Conservation (phyloP, 1,140 invertebrate genomes). For the Acromyrmex heyeri region DNA sequence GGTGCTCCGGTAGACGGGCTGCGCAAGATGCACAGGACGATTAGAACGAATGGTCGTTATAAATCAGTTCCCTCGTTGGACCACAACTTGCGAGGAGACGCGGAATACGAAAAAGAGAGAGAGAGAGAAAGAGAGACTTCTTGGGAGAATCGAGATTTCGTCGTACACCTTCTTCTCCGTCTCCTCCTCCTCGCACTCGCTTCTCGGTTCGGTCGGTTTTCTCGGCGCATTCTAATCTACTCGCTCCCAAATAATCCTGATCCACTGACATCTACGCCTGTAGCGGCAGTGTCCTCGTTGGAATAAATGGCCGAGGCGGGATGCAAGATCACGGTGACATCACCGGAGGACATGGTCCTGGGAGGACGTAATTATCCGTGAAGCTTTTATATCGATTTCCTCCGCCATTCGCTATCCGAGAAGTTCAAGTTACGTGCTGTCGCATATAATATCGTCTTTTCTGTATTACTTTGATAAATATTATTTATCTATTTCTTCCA, state of each 20-base stretch:
- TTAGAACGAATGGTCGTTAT: constrained; percentile 87
- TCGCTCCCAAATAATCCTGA: constrained; percentile 72
- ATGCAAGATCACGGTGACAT: constrained; percentile 39
- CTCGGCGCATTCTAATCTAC: constrained; percentile 66
- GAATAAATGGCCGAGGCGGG: constrained; percentile 66
- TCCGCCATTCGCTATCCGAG: background rate
- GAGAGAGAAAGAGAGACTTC: constrained; percentile 33
- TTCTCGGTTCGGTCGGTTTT: constrained; percentile 52
- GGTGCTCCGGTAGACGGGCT: constrained; percentile 69
- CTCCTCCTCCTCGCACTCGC: background rate
- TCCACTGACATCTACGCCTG: constrained; percentile 55
- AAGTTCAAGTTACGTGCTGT: background rate
- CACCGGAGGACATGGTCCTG: constrained; percentile 16
- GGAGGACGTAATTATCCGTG: constrained; percentile 64
- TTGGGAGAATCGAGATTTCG: constrained; percentile 39
- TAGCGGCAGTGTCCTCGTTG: background rate
- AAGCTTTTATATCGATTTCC: constrained; percentile 48
- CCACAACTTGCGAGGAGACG: constrained; percentile 54
- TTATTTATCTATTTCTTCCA: background rate
- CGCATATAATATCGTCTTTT: background rate
- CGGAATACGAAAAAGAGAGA: constrained; percentile 35
- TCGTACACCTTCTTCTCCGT: constrained; percentile 24
- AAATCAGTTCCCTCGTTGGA: constrained; percentile 85
- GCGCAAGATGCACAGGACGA: constrained; percentile 84
- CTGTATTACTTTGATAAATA: background rate